phyloP scores from a whole-genome alignment of 2,113 vertebrate species.

The Thryonomys swinderianus region DNA sequence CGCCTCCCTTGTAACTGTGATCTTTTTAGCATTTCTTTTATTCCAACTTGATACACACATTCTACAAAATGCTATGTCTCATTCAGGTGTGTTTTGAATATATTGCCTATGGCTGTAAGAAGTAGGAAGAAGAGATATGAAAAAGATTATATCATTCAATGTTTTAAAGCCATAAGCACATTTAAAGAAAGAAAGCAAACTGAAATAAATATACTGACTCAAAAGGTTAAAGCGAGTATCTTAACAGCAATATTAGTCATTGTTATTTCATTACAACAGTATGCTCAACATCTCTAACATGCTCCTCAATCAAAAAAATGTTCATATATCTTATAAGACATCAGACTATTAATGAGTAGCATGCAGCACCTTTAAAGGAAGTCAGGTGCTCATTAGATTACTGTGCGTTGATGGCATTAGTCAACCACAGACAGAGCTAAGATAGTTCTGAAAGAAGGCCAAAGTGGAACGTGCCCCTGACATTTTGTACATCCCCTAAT shows the following conservation, averaged over 20 bases:
- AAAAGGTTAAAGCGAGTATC: slow-evolving; percentile 26
- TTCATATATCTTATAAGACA: slow-evolving; percentile 18
- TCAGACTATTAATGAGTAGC: slow-evolving; percentile 41
- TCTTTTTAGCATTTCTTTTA: slow-evolving; percentile 53
- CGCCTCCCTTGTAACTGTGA: neutral
- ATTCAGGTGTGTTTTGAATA: slow-evolving; percentile 45
- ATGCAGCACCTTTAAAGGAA: slow-evolving; percentile 54
- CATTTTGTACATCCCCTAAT: neutral
- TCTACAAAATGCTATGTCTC: slow-evolving; percentile 37
- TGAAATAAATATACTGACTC: slow-evolving; percentile 26
- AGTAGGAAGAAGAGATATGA: neutral
- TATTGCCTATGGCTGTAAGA: neutral
- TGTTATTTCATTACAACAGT: slow-evolving; percentile 65
- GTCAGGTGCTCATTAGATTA: neutral
- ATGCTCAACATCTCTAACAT: slow-evolving; percentile 69
- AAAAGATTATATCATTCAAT: neutral
- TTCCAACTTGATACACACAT: slow-evolving; percentile 13
- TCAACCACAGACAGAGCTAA: neutral
- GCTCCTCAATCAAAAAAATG: slow-evolving; percentile 71
- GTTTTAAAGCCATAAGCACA: slow-evolving; percentile 35
- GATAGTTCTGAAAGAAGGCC: neutral
- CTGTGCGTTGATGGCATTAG: too few relatives aligned
- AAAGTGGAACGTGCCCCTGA: neutral
- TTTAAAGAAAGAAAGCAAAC: slow-evolving; percentile 57
- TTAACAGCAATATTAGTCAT: slow-evolving; percentile 67